These are phyloP conservation scores for Glandiceps talaboti DNA, from an alignment of 53 echinoderm and acorn worm species.

Conservation along the genomic window DNA sequence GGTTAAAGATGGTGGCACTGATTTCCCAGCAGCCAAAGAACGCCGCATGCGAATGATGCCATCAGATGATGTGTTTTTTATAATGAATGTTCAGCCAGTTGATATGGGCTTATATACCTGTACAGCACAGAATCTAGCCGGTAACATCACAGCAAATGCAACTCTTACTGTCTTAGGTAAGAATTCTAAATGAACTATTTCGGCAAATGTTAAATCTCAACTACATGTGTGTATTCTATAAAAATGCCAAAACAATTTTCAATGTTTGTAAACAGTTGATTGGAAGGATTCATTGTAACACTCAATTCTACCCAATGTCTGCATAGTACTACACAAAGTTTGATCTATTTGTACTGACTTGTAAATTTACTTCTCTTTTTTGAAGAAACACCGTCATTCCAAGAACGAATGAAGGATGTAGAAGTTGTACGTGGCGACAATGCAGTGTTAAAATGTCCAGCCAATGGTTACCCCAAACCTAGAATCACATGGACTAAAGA, in stretches of 20 bases:
- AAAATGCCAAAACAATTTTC: too few species aligned
- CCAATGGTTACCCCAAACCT: slow-evolving; percentile 63
- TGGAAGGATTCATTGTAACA: too few species aligned
- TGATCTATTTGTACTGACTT: too few species aligned
- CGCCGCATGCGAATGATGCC: slow-evolving; percentile 70
- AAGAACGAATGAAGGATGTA: slow-evolving; percentile 33
- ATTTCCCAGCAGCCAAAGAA: slow-evolving; percentile 89
- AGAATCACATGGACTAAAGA: slow-evolving; percentile 69
- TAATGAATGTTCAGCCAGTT: slow-evolving; percentile 4
- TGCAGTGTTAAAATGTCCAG: slow-evolving; percentile 70
- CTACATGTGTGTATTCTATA: too few species aligned
- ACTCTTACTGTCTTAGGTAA: slow-evolving; percentile 45
- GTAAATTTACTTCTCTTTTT: too few species aligned
- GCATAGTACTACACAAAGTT: too few species aligned
- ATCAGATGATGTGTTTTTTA: slow-evolving; percentile 1
- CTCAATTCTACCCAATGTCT: too few species aligned
- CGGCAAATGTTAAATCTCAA: too few species aligned
- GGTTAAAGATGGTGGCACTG: slow-evolving; percentile 85
- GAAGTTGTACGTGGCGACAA: slow-evolving; percentile 40
- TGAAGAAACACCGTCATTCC: slow-evolving; percentile 40
- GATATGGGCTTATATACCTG: slow-evolving; percentile 92
- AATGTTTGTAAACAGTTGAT: too few species aligned
- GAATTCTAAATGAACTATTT: too few species aligned
- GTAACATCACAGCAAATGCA: slow-evolving; percentile 79
- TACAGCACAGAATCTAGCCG: slow-evolving; percentile 73